These are phyloP conservation scores for Trypoxylus dichotomus DNA, from an alignment of 1,140 invertebrate species.

Conservation along the genomic window DNA sequence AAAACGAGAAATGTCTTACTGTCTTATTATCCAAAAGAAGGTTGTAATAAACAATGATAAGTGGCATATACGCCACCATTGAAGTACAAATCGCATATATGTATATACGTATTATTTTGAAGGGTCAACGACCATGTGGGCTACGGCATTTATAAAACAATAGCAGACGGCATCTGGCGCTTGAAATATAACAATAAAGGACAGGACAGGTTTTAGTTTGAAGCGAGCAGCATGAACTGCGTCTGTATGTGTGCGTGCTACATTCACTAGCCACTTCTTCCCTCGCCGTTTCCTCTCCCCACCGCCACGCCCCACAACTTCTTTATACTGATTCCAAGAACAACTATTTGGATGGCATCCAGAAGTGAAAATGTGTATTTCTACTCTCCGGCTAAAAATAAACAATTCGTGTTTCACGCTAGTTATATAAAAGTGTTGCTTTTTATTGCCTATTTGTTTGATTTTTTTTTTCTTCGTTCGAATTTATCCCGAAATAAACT, in stretches of 20 bases:
- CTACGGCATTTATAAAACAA: constrained; percentile 22
- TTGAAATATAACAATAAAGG: constrained; percentile 29
- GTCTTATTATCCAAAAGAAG: background rate
- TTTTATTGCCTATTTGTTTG: constrained; percentile 23
- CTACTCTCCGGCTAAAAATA: constrained; percentile 19
- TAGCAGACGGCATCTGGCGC: constrained; percentile 26
- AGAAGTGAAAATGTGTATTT: constrained; percentile 28
- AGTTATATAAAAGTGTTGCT: constrained; percentile 20
- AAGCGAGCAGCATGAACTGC: background rate
- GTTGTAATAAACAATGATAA: background rate
- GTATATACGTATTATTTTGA: background rate
- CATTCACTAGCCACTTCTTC: constrained; percentile 18
- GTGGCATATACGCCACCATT: background rate
- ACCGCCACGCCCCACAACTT: background rate
- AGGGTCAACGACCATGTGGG: constrained; percentile 24
- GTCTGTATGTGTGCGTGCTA: background rate
- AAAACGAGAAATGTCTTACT: too few relatives aligned
- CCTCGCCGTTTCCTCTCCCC: background rate
- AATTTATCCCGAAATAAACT: background rate
- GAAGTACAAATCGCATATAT: background rate
- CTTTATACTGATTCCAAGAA: constrained; percentile 28
- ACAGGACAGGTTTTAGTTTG: constrained; percentile 27
- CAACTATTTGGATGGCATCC: constrained; percentile 27
- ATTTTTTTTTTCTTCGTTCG: background rate
- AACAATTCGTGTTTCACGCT: constrained; percentile 15